Percentiles rank a stretch among this genome's conserved stretches.
Conservation (phyloP, 2,888 invertebrate genomes). For the Drosophila planitibia region DNA sequence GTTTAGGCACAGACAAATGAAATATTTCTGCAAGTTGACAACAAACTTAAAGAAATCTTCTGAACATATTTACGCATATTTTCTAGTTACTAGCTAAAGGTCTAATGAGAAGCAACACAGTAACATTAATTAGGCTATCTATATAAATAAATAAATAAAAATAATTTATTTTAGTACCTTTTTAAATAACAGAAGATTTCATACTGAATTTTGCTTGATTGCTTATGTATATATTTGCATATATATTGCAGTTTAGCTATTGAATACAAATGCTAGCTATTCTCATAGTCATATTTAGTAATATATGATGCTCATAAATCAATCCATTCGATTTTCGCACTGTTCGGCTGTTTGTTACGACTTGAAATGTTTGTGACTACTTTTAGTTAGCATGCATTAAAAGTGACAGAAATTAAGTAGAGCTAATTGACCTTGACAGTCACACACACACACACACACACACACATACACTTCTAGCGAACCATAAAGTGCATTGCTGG, state of each 20-base stretch:
- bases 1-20: not conserved
- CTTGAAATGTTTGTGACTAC: slow-evolving; percentile 12
- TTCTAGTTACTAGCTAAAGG: too few species aligned
- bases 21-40: not conserved
- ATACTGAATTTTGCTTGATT: not conserved
- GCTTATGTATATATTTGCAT: not conserved
- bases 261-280: not conserved
- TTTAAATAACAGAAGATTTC: not conserved
- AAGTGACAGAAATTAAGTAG: slow-evolving; percentile 63
- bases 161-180: not conserved
- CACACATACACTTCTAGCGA: slow-evolving; percentile 34
- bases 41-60: not conserved
- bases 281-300: not conserved
- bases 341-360: slow-evolving; percentile 5
- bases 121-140: too few species aligned
- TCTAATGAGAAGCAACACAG: too few species aligned
- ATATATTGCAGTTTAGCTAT: not conserved
- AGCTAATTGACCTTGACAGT: slow-evolving; percentile 72
- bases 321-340: not conserved
- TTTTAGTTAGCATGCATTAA: slow-evolving; percentile 36
- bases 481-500: slow-evolving; percentile 65
- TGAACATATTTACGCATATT: not conserved
- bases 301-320: not conserved
- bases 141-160: not conserved
- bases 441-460: slow-evolving; percentile 32